phyloP scores from a whole-genome alignment of 2,888 invertebrate genomes.

The Trileptium ribeirensis region DNA sequence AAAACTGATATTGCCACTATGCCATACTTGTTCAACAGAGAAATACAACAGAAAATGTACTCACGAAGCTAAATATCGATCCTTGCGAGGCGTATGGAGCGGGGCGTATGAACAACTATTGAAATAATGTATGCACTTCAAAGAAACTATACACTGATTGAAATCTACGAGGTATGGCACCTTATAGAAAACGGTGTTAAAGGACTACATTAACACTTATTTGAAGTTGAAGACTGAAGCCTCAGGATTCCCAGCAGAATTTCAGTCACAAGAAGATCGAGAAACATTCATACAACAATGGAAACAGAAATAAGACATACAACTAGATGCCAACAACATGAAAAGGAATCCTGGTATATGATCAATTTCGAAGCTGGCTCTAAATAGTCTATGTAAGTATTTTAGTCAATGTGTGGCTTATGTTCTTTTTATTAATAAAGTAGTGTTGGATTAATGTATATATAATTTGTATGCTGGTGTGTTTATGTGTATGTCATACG shows the following conservation, averaged over 20 bases:
- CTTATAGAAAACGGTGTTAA: neutral
- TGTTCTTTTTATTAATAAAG: too few relatives aligned
- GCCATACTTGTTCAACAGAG: too few relatives aligned
- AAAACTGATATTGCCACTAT: too few relatives aligned
- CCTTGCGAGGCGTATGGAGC: too few relatives aligned
- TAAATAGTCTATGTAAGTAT: neutral
- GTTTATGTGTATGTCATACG: too few relatives aligned
- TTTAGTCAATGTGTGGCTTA: too few relatives aligned
- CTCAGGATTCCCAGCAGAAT: neutral
- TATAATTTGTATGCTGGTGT: too few relatives aligned
- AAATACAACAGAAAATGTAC: too few relatives aligned
- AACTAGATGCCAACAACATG: neutral
- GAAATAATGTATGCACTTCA: neutral
- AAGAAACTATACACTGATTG: neutral
- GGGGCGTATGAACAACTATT: neutral
- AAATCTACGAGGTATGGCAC: neutral
- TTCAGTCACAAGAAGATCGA: neutral
- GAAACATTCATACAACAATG: neutral
- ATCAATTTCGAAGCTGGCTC: neutral
- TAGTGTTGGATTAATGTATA: too few relatives aligned
- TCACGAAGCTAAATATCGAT: too few relatives aligned
- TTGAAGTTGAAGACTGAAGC: neutral
- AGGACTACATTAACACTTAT: neutral
- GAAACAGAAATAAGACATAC: neutral
- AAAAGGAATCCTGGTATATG: neutral